A percentile compares a stretch with the other conserved stretches of the same genome.
phyloP scores from a whole-genome alignment of 1,140 invertebrate species.

The Bombus turneri region DNA sequence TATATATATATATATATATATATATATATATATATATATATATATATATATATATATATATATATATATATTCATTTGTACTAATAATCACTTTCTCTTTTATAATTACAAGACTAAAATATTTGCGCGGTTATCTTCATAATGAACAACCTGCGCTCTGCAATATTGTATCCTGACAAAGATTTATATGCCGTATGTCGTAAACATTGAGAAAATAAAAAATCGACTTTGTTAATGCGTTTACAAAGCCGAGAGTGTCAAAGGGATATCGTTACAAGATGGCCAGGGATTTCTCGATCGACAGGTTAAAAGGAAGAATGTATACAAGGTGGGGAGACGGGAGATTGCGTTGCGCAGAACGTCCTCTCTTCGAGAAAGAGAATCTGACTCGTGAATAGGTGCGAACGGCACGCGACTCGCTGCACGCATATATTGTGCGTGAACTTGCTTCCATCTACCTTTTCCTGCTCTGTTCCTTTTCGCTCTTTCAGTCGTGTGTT shows the following conservation, averaged over 20 bases:
- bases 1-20: no score
- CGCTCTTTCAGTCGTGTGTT: conserved; percentile 10
- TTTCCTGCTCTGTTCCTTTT: conserved; percentile 40
- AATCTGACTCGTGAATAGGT: conserved; percentile 58
- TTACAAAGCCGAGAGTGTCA: conserved; percentile 23
- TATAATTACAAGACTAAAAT: not conserved
- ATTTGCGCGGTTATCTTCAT: not conserved
- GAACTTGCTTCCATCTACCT: conserved; percentile 59
- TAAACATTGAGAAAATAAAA: not conserved
- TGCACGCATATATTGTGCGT: conserved; percentile 63
- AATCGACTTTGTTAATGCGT: not conserved
- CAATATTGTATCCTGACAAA: not conserved
- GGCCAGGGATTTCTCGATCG: conserved; percentile 57
- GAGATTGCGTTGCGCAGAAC: conserved; percentile 61
- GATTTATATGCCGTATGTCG: not conserved
- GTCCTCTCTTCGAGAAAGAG: conserved; percentile 31
- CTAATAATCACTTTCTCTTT: conserved; percentile 16
- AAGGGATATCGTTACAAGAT: conserved; percentile 53
- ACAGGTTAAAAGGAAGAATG: conserved; percentile 51
- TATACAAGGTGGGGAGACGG: conserved; percentile 33
- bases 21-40: no score
- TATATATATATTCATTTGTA: not conserved
- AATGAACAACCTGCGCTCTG: no score
- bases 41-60: no score
- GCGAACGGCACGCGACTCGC: conserved; percentile 74